A percentile compares a stretch with the other conserved stretches of the same genome.
These are phyloP conservation scores for Luidia sarsii DNA, from an alignment of 53 echinoderm and acorn worm genomes.

Conservation along the genomic window DNA sequence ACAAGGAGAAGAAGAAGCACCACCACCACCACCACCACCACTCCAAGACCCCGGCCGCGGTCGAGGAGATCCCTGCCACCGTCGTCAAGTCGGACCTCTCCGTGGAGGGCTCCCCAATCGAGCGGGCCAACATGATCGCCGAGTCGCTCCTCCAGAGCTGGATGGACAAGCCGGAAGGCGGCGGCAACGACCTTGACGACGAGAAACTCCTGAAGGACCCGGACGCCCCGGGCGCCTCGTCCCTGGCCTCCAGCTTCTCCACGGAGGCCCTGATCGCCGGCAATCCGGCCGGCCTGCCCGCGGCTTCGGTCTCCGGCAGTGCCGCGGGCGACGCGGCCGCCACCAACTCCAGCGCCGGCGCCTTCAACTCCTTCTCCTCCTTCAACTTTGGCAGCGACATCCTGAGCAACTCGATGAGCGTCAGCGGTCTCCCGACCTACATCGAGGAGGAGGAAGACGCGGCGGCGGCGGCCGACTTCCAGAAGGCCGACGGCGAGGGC, in stretches of 20 bases:
- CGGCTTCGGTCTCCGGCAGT: constrained; percentile 28
- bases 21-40: constrained; percentile 41
- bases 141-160: constrained; percentile 56
- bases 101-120: constrained; percentile 29
- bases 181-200: no score
- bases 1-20: constrained; percentile 71
- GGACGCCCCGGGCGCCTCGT: constrained; percentile 10
- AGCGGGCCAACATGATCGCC: constrained; percentile 48
- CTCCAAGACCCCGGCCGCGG: neutral
- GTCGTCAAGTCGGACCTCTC: constrained; percentile 33
- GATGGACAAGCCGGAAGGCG: constrained; percentile 51
- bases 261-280: constrained; percentile 65
- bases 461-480: constrained; percentile 39
- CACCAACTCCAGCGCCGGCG: constrained; percentile 31
- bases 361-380: constrained; percentile 54
- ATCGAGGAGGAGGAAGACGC: constrained; percentile 76
- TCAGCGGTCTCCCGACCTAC: constrained; percentile 91
- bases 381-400: constrained; percentile 76
- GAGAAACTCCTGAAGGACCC: constrained; percentile 11
- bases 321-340: constrained; percentile 28
- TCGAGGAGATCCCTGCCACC: constrained; percentile 1
- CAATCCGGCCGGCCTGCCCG: constrained; percentile 28
- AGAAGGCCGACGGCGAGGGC: constrained; percentile 33
- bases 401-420: constrained; percentile 95
- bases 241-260: constrained; percentile 58